Evolutionary conservation across 2,797 vertebrate genomes (phyloP), one percentile per base, ranked within the genome.

Genomic region (Bovichtus variegatus): DNA sequence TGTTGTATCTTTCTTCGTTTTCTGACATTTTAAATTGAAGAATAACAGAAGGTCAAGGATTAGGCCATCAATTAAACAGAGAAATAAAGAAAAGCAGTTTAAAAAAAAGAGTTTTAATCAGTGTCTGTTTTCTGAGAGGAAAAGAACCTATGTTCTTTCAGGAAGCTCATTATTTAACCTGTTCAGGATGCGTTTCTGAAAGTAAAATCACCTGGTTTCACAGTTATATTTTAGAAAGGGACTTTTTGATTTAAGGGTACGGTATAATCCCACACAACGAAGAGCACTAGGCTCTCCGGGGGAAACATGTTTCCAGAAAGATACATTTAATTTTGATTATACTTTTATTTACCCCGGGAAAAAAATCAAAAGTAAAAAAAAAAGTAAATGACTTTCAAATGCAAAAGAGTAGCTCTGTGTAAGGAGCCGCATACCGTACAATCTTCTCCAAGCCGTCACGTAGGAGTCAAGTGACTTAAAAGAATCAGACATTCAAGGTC

Each of bases 401-500:
- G 2, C 49, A 27, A 41, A 29, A 41, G 1, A 23, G n/a, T 7
- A 25, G 15, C n/a, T 34, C 19, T 38, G 13, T 47, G 40, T 15
- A 55, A 60, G 62, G 12, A 40, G 51, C 15, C 59, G 25, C 38
- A 38, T 29, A 15, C 10, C 62, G 21, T 54, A 1, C 19, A 25
- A 2, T 46, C 8, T n/a, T 36, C 7, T 3, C 27, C 27, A 25
- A 25, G 23, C 18, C 6, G 18, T 76, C 61, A 46, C 50, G 51
- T 67, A 51, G 23, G 21, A 59, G 74, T 81, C 46, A 65, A 79
- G 59, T 77, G 73, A 83, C 44, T 46, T 75, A 64, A 82, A 80
- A 69, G 67, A 63, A 49, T 59, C 36, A 4, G 70, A 79, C 82
- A 47, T 57, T 51, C 5, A 1, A 23, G 62, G 80, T 86, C 63